Evolutionary conservation across 2,113 vertebrate species (phyloP), one percentile per base, ranked within the genome.

Genomic region (Atractosteus spatula): DNA sequence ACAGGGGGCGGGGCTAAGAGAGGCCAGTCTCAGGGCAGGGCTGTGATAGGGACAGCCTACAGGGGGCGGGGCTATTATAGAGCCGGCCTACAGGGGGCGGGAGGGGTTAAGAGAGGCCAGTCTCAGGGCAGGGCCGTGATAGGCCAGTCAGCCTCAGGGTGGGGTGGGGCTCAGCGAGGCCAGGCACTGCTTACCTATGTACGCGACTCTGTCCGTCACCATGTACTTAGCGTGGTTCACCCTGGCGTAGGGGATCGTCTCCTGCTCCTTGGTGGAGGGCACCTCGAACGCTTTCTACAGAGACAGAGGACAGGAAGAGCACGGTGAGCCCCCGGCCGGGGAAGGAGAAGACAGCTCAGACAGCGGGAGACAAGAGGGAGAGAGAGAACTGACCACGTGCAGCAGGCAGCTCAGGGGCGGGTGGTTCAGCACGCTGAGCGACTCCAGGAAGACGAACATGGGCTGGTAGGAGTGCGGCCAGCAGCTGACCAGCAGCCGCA

Each of bases 211-310:
- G 78, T 95, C 94, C 0, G 94, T 95, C 61, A 95, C 92, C 93
- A 95, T 94, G 81, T 88, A 95, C 75, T 95, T 95, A 78, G 93
- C 93, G 41, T 95, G 94, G 77, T 93, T 95, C 62, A 95, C 92
- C 41, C 91, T 86, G 0, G 92, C 82, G 68, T 78, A 94, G 0
- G 90, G 92, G 69, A 94, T 93, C 71, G 77, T 79, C 70, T 63
- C 79, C 79, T 92, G 89, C 62, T 86, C 82, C 0, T 42, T 17
- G 0, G 83, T 92, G 2, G 85, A 83, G 6, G 90, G 88, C n/a
- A 94, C 89, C 2, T 80, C 79, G 55, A 95, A 94, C 29, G 92
- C 69, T 86, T 89, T 93, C 93, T 95, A 62, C 72, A 51, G 29
- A 29, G 29, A 72, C 8, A 74, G 7, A 14, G 71, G 3, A 76